phyloP scores from a whole-genome alignment of 2,888 invertebrate species.

The Frankliniella intonsa region DNA sequence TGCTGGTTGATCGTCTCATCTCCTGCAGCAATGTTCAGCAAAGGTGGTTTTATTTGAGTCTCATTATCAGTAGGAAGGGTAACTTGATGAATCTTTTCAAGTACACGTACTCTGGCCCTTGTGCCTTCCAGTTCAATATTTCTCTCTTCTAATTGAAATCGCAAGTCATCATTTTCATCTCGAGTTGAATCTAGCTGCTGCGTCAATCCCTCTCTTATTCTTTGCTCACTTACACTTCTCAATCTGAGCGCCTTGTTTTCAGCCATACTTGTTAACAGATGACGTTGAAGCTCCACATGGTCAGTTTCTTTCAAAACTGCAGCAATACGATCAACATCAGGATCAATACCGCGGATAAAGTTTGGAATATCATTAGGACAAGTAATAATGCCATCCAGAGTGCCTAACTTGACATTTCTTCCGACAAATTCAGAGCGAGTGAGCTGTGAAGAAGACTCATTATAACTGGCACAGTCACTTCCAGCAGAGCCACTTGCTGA shows the following conservation, averaged over 20 bases:
- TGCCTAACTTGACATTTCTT: constrained; percentile 48
- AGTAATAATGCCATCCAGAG: constrained; percentile 64
- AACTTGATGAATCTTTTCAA: constrained; percentile 53
- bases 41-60: constrained; percentile 39
- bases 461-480: constrained; percentile 28
- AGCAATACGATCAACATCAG: constrained; percentile 70
- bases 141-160: constrained; percentile 77
- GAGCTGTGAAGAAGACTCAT: constrained; percentile 8
- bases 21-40: constrained; percentile 37
- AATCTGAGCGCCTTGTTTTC: constrained; percentile 9
- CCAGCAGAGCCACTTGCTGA: neutral
- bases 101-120: constrained; percentile 66
- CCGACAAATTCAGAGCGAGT: neutral
- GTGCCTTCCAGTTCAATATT: constrained; percentile 81
- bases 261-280: constrained; percentile 72
- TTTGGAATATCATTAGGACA: constrained; percentile 55
- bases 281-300: constrained; percentile 76
- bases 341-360: constrained; percentile 51
- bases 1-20: constrained; percentile 49
- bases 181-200: constrained; percentile 66
- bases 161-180: constrained; percentile 76
- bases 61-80: constrained; percentile 34
- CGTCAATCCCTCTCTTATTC: constrained; percentile 61
- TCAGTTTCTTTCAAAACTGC: constrained; percentile 79
- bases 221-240: constrained; percentile 13